A percentile compares a stretch with the other conserved stretches of the same genome.
Conservation (phyloP, 2,797 vertebrate species). For the Anguilla anguilla region DNA sequence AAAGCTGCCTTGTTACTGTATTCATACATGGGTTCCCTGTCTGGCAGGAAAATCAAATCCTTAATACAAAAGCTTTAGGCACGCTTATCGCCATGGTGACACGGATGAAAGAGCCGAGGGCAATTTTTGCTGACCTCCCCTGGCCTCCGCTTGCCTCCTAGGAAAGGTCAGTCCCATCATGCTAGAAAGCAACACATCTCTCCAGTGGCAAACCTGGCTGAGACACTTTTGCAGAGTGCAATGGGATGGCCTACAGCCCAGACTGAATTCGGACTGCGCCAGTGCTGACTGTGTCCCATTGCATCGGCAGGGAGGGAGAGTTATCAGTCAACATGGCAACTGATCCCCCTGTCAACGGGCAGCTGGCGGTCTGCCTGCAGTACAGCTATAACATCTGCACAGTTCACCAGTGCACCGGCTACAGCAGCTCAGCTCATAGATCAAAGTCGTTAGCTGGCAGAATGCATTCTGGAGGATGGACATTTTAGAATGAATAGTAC, state of each 20-base stretch:
- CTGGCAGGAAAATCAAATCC: background rate
- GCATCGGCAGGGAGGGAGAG: background rate
- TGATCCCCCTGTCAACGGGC: background rate
- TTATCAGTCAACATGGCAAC: background rate
- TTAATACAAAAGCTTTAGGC: background rate
- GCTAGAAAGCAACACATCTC: background rate
- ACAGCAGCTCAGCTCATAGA: no score
- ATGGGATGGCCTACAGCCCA: background rate
- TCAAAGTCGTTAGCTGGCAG: background rate
- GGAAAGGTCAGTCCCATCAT: background rate
- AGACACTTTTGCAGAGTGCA: background rate
- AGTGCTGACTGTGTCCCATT: background rate
- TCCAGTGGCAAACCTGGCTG: background rate
- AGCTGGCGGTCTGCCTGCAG: background rate
- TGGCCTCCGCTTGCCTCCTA: background rate
- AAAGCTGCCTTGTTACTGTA: background rate
- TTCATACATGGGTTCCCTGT: background rate
- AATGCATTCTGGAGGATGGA: background rate
- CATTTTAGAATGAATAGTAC: background rate
- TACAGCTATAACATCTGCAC: background rate
- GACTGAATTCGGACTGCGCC: background rate
- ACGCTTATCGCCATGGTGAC: background rate
- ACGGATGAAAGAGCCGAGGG: background rate
- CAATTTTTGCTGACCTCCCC: background rate
- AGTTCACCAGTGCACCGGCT: background rate